Percentiles rank a stretch among this genome's conserved stretches.
These are phyloP conservation scores for Onychostruthus taczanowskii DNA, from an alignment of 2,113 vertebrate species.

Conservation along the genomic window DNA sequence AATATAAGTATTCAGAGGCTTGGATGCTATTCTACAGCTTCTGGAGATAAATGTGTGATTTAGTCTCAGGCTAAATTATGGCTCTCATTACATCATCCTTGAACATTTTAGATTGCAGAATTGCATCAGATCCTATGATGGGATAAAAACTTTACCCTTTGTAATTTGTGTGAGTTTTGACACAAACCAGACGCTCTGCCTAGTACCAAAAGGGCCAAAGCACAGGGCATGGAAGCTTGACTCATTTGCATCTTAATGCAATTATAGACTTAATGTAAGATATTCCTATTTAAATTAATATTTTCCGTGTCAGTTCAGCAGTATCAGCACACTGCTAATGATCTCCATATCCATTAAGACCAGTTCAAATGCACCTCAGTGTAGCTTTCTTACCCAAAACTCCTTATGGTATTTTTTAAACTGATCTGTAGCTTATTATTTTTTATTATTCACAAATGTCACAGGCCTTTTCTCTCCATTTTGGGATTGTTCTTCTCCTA, in stretches of 20 bases:
- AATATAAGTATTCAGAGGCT: not conserved
- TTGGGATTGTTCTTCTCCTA: constrained; percentile 28
- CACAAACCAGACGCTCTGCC: not conserved
- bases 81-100: not conserved
- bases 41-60: not conserved
- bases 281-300: constrained; percentile 65
- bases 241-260: not conserved
- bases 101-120: not conserved
- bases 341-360: constrained; percentile 52
- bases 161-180: not conserved
- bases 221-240: not conserved
- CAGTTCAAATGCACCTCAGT: constrained; percentile 45
- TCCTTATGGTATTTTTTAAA: constrained; percentile 24
- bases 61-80: fast-evolving
- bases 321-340: constrained; percentile 57
- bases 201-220: not conserved
- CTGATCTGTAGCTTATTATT: constrained; percentile 47
- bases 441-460: constrained; percentile 66
- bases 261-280: not conserved
- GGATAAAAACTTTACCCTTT: not conserved
- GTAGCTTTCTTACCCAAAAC: not conserved
- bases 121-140: not conserved
- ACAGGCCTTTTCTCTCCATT: constrained; percentile 29
- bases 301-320: constrained; percentile 30
- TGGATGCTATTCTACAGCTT: not conserved